Evolutionary conservation across 2,888 invertebrate species (phyloP).

Genomic region (Mycogona germanica): DNA sequence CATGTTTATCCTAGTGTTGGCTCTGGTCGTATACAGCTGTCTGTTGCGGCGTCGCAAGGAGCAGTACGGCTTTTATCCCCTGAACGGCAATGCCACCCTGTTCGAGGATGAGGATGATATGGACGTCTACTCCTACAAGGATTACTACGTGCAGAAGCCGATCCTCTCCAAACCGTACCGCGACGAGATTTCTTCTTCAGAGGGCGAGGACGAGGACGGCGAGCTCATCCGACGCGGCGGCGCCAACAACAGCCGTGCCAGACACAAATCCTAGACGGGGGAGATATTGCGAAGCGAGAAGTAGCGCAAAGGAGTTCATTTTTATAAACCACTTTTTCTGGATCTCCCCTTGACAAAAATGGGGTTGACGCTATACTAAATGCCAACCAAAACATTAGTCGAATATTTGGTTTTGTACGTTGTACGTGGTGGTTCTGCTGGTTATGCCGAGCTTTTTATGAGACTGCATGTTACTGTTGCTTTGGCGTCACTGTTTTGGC

Average conservation of each 20-base stretch:
- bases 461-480: no score
- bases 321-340: no score
- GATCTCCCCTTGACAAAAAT: no score
- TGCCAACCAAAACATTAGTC: no score
- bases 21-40: conserved; percentile 13
- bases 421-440: no score
- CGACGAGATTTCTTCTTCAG: conserved; percentile 16
- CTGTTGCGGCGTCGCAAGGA: conserved; percentile 5
- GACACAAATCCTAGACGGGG: not conserved
- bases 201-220: conserved; percentile 11
- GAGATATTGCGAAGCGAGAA: not conserved
- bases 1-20: conserved; percentile 9
- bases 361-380: no score
- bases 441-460: no score
- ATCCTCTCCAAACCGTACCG: conserved; percentile 9
- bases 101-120: conserved; percentile 19
- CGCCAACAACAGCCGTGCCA: no score
- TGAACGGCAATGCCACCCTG: conserved; percentile 12
- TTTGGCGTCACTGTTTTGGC: no score
- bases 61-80: conserved; percentile 17
- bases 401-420: no score
- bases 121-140: conserved; percentile 13
- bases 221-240: no score
- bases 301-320: not conserved
- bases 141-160: conserved; percentile 6